These are phyloP conservation scores for Vultur gryphus DNA, from an alignment of 2,797 vertebrate genomes.

Conservation along the genomic window DNA sequence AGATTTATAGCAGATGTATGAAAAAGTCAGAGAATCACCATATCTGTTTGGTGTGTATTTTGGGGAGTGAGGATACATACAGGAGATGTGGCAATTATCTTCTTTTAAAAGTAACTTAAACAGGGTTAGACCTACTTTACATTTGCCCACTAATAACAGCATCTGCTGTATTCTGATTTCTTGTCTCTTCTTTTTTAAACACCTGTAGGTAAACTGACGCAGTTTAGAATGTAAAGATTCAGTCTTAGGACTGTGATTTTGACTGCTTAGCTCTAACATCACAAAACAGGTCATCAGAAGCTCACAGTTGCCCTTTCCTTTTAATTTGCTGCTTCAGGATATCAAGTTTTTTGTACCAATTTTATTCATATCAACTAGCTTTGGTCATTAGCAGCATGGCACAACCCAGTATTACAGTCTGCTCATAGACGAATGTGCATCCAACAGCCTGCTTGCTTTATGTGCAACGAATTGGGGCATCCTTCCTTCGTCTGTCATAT, in stretches of 20 bases:
- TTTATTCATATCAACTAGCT: neutral
- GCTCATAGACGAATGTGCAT: neutral
- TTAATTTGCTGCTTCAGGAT: neutral
- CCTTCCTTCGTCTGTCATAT: neutral
- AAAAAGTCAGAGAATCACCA: neutral
- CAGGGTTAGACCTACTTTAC: neutral
- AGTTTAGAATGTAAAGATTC: neutral
- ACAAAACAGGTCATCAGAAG: neutral
- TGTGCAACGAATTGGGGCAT: neutral
- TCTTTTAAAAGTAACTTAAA: neutral
- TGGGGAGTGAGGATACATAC: neutral
- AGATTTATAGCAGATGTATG: neutral
- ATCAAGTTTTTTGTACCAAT: neutral
- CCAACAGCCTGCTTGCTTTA: neutral
- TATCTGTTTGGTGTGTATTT: neutral
- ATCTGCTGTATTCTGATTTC: neutral
- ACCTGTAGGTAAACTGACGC: neutral
- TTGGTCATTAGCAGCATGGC: neutral
- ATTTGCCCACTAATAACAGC: neutral
- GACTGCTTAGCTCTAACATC: neutral
- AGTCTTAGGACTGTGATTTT: neutral
- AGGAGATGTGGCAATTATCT: neutral
- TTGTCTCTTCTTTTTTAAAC: neutral
- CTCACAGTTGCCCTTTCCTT: neutral
- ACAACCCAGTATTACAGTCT: neutral